Base-by-base conservation (phyloP, 2,888 invertebrate genomes). In the Drosophila algonquin region DNA sequence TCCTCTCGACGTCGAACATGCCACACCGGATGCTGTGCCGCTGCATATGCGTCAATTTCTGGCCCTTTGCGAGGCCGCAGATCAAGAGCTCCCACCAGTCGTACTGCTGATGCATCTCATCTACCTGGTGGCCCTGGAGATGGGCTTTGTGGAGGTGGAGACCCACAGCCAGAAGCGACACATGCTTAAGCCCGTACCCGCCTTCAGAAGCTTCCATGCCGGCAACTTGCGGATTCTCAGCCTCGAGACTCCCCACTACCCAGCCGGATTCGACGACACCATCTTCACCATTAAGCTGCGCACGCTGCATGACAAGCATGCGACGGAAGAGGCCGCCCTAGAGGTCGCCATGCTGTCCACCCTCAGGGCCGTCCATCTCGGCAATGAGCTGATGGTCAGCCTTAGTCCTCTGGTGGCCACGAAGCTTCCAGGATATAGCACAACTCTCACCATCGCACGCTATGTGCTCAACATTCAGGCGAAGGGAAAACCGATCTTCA, bases 91-190 rank as follows among this genome's bases (percentile, higher is more conserved):
- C 45, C 21, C 73, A 32, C 73, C 81, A n/a, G 76, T 80, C 0
- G 91, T 91, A 55, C 51, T 91, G 18, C 63, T 92, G 2, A 47
- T 89, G 16, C 53, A 87, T 55, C 76, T 92, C 14, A 80, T 90
- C 48, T 91, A 92, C 74, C 70, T 81, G 48, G 72, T 92, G 44
- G 91, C 90, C 0, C 56, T 92, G 55, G 92, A 92, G 72, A 80
- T 85, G 18, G 92, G 91, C 4, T 92, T 87, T 63, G 81, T 81
- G 12, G 77, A 80, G 14, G 62, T 80, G 9, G 44, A 72, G 1
- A 81, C 77, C 14, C 86, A 79, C 63, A 54, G 55, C 54, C 67
- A 73, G 57, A 69, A 67, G 3, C 58, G 68, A 0, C 48, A 79
- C 14, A 50, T 50, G n/a, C 6, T 76, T n/a, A 59, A 70, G 4